These are phyloP conservation scores for Anthonomus grandis DNA, from an alignment of 1,140 invertebrate species.

Conservation along the genomic window DNA sequence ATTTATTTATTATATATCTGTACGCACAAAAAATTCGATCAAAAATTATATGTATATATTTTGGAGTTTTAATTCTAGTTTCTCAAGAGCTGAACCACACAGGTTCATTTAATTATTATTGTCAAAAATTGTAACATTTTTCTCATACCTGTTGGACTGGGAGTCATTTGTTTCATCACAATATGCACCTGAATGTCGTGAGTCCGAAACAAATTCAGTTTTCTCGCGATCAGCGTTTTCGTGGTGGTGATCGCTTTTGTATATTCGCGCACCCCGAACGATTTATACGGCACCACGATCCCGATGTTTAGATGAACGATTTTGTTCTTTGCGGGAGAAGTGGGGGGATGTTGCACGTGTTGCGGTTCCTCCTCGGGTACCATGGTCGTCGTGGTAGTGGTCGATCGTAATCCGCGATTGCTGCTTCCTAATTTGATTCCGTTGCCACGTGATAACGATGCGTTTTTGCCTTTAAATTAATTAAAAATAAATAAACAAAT, in stretches of 20 bases:
- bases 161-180: conserved; percentile 69
- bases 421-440: conserved; percentile 43
- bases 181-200: conserved; percentile 68
- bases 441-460: conserved; percentile 34
- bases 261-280: conserved; percentile 70
- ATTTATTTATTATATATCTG: too few species aligned
- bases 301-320: conserved; percentile 55
- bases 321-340: conserved; percentile 29
- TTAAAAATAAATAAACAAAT: too few species aligned
- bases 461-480: conserved; percentile 21
- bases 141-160: conserved; percentile 77
- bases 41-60: too few species aligned
- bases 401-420: conserved; percentile 34
- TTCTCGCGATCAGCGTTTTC: conserved; percentile 60
- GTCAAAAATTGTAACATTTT: too few species aligned
- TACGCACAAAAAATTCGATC: too few species aligned
- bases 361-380: conserved; percentile 39
- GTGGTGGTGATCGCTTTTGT: conserved; percentile 67
- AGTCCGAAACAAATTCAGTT: conserved; percentile 63
- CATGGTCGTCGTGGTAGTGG: conserved; percentile 38
- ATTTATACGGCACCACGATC: conserved; percentile 71
- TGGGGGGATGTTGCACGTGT: conserved; percentile 38
- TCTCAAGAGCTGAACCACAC: too few species aligned
- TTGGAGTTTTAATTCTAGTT: too few species aligned
- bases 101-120: too few species aligned